Percentiles rank a stretch among this genome's conserved stretches.
Evolutionary conservation across 1,140 invertebrate genomes (phyloP).

Genomic region (Dendroctonus valens): DNA sequence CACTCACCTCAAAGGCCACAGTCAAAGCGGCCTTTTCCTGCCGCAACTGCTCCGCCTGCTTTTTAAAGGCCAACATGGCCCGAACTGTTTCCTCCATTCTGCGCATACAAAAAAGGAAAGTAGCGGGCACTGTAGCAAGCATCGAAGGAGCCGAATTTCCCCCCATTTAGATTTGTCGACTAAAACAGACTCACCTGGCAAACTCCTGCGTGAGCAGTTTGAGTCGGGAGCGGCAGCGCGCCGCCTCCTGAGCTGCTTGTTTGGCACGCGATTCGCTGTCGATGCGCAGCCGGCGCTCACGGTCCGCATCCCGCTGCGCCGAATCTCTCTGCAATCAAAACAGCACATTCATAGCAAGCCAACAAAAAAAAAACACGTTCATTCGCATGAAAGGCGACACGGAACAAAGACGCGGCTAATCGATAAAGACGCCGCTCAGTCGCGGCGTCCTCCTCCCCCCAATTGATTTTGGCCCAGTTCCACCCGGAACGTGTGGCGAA

Average conservation of each 20-base stretch:
- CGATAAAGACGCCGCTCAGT: too few relatives aligned
- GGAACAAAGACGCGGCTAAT: too few relatives aligned
- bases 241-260: constrained; percentile 57
- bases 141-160: too few relatives aligned
- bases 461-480: too few relatives aligned
- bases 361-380: background rate
- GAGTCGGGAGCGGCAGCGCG: constrained; percentile 55
- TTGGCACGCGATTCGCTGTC: constrained; percentile 58
- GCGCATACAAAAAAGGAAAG: constrained; percentile 16
- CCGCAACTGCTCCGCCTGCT: constrained; percentile 73
- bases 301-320: constrained; percentile 61
- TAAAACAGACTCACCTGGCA: constrained; percentile 53
- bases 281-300: constrained; percentile 58
- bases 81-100: constrained; percentile 76
- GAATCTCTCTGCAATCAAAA: constrained; percentile 58
- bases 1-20: constrained; percentile 71
- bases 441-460: too few relatives aligned
- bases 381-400: too few relatives aligned
- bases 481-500: too few relatives aligned
- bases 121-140: too few relatives aligned
- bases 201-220: constrained; percentile 59
- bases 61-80: constrained; percentile 72
- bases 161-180: too few relatives aligned
- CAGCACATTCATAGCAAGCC: background rate
- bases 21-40: constrained; percentile 74